These are phyloP conservation scores for Telmatochromis brichardi DNA, from an alignment of 2,113 vertebrate genomes.

Conservation along the genomic window DNA sequence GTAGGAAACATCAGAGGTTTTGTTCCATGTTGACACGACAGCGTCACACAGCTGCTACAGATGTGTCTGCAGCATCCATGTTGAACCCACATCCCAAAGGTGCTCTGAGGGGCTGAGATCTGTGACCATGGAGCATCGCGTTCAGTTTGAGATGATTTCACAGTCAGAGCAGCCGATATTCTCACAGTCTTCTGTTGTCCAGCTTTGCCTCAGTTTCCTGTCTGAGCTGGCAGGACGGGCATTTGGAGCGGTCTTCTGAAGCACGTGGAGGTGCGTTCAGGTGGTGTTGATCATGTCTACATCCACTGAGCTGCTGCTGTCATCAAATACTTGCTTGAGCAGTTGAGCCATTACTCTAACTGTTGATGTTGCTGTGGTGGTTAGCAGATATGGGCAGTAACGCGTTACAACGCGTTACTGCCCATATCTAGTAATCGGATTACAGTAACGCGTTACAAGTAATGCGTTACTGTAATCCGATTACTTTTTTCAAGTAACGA, in stretches of 20 bases:
- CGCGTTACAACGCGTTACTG: no score
- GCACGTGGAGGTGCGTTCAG: neutral
- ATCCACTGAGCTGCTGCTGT: neutral
- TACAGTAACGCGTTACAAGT: no score
- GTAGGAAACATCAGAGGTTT: neutral
- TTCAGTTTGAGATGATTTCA: neutral
- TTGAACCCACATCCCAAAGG: neutral
- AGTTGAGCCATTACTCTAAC: neutral
- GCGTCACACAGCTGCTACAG: neutral
- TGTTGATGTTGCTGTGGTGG: neutral
- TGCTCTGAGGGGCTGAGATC: neutral
- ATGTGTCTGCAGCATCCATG: neutral
- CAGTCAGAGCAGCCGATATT: neutral
- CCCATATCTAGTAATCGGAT: no score
- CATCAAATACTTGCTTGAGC: neutral
- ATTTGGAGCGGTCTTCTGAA: neutral
- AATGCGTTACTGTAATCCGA: no score
- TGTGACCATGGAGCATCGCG: rapidly evolving
- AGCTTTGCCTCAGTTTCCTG: neutral
- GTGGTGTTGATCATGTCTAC: neutral
- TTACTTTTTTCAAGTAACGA: no score
- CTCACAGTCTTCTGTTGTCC: rapidly evolving
- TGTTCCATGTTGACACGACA: neutral
- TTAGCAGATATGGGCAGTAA: neutral
- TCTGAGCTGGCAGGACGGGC: neutral